Percentiles rank a stretch among this genome's conserved stretches.
phyloP scores from a whole-genome alignment of 1,140 invertebrate genomes.

The Chrysoperla carnea region DNA sequence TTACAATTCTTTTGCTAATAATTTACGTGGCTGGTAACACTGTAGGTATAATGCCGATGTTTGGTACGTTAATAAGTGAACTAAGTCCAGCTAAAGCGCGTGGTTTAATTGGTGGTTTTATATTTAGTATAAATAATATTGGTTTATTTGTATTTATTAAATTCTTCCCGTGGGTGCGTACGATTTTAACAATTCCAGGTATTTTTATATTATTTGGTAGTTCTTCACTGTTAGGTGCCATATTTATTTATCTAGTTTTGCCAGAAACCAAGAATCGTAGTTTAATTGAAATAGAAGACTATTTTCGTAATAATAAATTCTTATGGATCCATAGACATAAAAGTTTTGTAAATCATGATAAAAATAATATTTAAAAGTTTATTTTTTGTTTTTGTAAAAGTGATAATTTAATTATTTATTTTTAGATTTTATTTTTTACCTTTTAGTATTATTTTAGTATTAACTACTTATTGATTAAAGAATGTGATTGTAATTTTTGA shows the following conservation, averaged over 20 bases:
- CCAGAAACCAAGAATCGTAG: conserved; percentile 70
- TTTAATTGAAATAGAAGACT: conserved; percentile 62
- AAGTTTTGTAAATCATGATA: not conserved
- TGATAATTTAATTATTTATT: too few species aligned
- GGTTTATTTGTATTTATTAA: conserved; percentile 54
- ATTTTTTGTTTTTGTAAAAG: too few species aligned
- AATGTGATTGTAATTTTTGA: too few species aligned
- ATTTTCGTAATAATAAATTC: conserved; percentile 45
- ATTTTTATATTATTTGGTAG: conserved; percentile 50
- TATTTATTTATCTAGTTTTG: conserved; percentile 51
- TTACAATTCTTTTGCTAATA: conserved; percentile 33
- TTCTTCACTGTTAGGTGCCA: conserved; percentile 34
- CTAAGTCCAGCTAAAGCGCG: conserved; percentile 40
- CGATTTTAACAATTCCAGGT: conserved; percentile 35
- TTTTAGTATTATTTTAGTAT: too few species aligned
- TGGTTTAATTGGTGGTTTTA: conserved; percentile 33
- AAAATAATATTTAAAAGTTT: too few species aligned
- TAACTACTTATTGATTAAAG: too few species aligned
- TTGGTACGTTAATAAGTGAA: conserved; percentile 51
- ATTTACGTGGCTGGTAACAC: conserved; percentile 51
- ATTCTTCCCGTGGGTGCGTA: conserved; percentile 40
- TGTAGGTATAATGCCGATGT: conserved; percentile 47
- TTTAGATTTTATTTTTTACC: too few species aligned
- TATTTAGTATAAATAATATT: conserved; percentile 49
- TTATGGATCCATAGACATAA: conserved; percentile 34